phyloP scores from a whole-genome alignment of 2,888 invertebrate genomes.

The Hypomecis punctinalis region DNA sequence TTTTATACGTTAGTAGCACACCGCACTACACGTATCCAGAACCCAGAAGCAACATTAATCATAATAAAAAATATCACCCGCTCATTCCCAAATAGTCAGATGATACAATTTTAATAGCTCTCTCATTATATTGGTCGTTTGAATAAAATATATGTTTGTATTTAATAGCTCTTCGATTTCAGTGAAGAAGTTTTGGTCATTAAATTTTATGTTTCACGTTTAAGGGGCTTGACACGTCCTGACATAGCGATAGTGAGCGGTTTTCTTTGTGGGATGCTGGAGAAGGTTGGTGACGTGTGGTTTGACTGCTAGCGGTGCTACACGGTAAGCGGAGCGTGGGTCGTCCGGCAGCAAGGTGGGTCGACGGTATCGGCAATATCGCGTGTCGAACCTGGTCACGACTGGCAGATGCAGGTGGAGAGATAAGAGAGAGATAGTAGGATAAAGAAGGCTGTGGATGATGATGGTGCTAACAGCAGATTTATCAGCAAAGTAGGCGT shows the following conservation, averaged over 20 bases:
- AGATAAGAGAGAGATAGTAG: no score
- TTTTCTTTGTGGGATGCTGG: constrained; percentile 55
- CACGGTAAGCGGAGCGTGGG: no score
- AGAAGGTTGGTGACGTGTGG: constrained; percentile 28
- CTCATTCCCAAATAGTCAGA: constrained; percentile 4
- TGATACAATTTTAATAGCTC: constrained; percentile 25
- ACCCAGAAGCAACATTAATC: constrained; percentile 18
- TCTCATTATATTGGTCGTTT: constrained; percentile 34
- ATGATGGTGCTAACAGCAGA: no score
- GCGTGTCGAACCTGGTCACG: no score
- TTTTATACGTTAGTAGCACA: no score
- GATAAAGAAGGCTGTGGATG: no score
- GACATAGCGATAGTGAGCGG: constrained; percentile 58
- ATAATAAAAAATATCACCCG: constrained; percentile 12
- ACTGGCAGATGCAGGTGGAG: no score
- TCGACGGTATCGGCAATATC: no score
- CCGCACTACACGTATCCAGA: neutral
- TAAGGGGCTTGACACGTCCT: constrained; percentile 62
- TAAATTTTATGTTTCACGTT: constrained; percentile 56
- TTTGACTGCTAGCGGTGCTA: constrained; percentile 42
- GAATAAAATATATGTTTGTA: constrained; percentile 35
- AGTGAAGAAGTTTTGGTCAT: constrained; percentile 53
- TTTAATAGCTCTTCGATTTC: constrained; percentile 43
- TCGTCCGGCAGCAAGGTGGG: no score
- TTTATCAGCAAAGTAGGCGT: no score